A percentile compares a stretch with the other conserved stretches of the same genome.
These are phyloP conservation scores for Theristicus caerulescens DNA, from an alignment of 2,113 vertebrate species.

Conservation along the genomic window DNA sequence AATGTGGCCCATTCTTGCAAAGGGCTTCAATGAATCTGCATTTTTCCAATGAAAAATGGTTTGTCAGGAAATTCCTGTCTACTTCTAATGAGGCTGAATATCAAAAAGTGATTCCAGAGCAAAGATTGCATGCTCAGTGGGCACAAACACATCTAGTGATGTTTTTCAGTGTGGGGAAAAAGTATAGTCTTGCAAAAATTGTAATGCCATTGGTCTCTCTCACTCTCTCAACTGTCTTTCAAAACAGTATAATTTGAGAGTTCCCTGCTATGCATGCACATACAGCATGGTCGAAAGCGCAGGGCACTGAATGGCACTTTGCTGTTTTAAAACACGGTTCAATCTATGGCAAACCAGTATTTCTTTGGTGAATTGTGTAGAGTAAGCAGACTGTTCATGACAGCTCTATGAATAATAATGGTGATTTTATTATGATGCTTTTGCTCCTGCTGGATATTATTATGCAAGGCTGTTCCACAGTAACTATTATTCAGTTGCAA, in stretches of 20 bases:
- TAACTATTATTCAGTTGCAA: neutral
- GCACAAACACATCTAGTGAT: neutral
- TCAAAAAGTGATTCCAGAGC: slow-evolving; percentile 12
- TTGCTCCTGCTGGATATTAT: neutral
- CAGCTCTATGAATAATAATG: slow-evolving; percentile 50
- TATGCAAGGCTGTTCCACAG: neutral
- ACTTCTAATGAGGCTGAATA: neutral
- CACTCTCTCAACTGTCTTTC: neutral
- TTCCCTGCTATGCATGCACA: neutral
- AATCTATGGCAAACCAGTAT: neutral
- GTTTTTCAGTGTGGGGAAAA: neutral
- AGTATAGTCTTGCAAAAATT: neutral
- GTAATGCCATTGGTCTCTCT: neutral
- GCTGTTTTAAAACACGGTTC: neutral
- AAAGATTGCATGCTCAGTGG: neutral
- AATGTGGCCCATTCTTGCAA: neutral
- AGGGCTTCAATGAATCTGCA: neutral
- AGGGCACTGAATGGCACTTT: neutral
- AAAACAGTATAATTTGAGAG: neutral
- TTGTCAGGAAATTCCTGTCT: neutral
- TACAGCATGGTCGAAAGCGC: neutral
- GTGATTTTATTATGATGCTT: slow-evolving; percentile 9
- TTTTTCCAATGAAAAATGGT: neutral
- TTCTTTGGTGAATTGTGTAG: slow-evolving; percentile 14
- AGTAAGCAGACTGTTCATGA: slow-evolving; percentile 33